Base-by-base conservation (phyloP, 2,888 invertebrate genomes). In the Cheiracanthium punctorium region DNA sequence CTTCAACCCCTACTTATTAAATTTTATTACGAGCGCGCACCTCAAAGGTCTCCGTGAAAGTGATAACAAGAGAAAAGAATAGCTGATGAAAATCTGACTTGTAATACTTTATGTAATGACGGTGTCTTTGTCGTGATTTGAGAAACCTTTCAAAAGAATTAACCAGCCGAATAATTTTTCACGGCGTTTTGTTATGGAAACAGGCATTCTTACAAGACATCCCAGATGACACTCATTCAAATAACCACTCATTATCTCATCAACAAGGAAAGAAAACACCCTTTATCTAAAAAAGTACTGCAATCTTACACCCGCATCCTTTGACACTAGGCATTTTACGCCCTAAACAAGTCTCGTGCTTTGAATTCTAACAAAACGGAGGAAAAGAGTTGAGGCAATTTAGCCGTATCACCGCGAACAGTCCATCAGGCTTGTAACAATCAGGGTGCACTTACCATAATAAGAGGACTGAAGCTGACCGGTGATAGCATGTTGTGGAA, bases 401-500 rank as follows among this genome's bases (percentile, higher is more conserved):
- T 58, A 2, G 24, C 58, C 24, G 4, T 58, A 58, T 58, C 24
- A 58, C 24, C 17, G 4, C 17, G 8, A 24, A 24, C 58, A 20
- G 58, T 58, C 58, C 58, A 58, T 58, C 58, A 58, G 58, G 5
- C 20, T 7, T 24, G 24, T 58, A 58, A 58, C 58, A 58, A 58
- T 58, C 58, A 58, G 58, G 28, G 37, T 37, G 52, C 69, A 74
- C 69, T 73, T 69, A 81, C 65, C 73, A 70, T 81, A 74, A 74
- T 74, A 80, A 37, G 69, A 33, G n/a, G 24, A 33, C 52, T 20
- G 52, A 58, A 37, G 58, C 81, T 81, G 74, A 74, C 81, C 81
- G 74, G 43, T 74, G 74, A 69, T 74, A 70, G 67, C 69, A 74
- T 30, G 29, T 48, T 70, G 33, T 43, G 43, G 48, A 81, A 43